Evolutionary conservation across 1,140 invertebrate species (phyloP).

Genomic region (Triops longicaudatus): DNA sequence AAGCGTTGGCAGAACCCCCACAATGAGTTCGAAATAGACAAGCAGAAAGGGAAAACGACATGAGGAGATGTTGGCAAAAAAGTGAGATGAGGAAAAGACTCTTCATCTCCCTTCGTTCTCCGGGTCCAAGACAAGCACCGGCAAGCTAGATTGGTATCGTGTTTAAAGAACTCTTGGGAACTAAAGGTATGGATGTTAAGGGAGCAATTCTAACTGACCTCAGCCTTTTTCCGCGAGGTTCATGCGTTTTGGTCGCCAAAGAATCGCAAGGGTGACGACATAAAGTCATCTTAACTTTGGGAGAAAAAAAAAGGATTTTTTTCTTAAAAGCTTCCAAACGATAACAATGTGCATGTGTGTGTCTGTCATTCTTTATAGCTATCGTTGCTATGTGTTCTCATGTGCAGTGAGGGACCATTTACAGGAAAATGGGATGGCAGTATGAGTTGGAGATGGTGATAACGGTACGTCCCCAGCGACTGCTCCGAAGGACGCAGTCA

Average conservation of each 20-base stretch:
- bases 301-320: neutral
- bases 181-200: neutral
- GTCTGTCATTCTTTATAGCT: neutral
- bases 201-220: conserved; percentile 13
- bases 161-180: conserved; percentile 9
- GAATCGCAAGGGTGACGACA: neutral
- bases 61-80: neutral
- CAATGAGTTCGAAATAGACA: neutral
- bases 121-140: neutral
- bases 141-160: neutral
- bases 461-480: neutral
- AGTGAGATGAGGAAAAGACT: neutral
- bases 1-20: neutral
- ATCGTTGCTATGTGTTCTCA: neutral
- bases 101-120: neutral
- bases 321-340: neutral
- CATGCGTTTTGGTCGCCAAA: neutral
- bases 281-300: neutral
- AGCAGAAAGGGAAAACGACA: conserved; percentile 16
- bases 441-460: neutral
- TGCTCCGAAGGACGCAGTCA: neutral
- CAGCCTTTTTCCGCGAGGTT: neutral
- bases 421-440: neutral
- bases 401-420: neutral
- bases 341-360: no score